Base-by-base conservation (phyloP, 1,140 invertebrate species). In the Rhyzopertha dominica region DNA sequence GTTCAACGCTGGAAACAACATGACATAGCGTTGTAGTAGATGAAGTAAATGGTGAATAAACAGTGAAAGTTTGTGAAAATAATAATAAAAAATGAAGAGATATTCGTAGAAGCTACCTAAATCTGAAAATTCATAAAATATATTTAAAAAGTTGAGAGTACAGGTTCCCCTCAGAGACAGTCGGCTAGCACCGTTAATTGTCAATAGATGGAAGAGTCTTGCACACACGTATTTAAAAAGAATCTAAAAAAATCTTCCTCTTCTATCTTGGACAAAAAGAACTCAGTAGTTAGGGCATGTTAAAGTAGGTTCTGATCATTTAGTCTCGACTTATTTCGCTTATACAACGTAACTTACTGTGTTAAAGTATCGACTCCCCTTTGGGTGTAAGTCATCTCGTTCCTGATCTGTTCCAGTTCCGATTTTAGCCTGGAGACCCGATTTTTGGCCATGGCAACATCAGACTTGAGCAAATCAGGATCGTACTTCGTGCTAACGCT, bases 401-500 rank as follows among this genome's bases (percentile, higher is more conserved):
- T 85, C 56, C 85, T 77, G 47, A 94, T 94, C 64, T 95, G 90
- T 59, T 90, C 84, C 55, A 97, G 69, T 72, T 98, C 94, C 56
- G 85, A 81, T 63, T 90, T 86, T 10, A 98, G 73, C 52, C 90
- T 78, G 14, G 88, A 85, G 1, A 98, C 92, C 38, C 93, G 74
- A 53, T 86, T 89, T 58, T 85, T 81, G 1, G 93, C 92, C 56
- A 90, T 74, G 17, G 85, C 84, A 19, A 98, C 87, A 69, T 97
- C 94, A 20, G 88, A 87, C 66, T 93, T 90, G 20, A 98, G 73
- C 17, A 95, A 73, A 61, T 97, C 93, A 14, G 92, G 91, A 72
- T 97, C 93, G 66, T 94, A 95, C 59, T 93, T 89, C 23, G 90
- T 92, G 63, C 87, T 90, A 53, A 88, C 74, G 58, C 85, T 81